Evolutionary conservation across 2,888 invertebrate genomes (phyloP).

Genomic region (Hyppa rectilinea): DNA sequence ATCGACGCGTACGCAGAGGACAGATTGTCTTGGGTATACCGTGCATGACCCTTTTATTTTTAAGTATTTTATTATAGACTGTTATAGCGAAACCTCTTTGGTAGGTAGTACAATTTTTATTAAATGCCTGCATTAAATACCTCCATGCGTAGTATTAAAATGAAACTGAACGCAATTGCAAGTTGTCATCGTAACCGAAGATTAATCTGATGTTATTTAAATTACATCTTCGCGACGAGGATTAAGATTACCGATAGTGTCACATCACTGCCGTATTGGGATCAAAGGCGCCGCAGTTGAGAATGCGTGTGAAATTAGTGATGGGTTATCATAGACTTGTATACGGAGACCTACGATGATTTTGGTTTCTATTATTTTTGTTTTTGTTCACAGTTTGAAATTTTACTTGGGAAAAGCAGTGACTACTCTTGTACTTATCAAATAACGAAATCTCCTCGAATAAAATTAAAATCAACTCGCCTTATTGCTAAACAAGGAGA

Average conservation of each 20-base stretch:
- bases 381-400: background rate
- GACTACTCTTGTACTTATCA: background rate
- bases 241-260: slow-evolving; percentile 67
- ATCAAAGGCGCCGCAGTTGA: slow-evolving; percentile 60
- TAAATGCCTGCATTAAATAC: background rate
- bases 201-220: slow-evolving; percentile 63
- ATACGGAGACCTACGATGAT: background rate
- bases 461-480: no score
- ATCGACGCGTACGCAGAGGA: no score
- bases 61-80: background rate
- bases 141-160: slow-evolving; percentile 10
- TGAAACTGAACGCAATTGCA: slow-evolving; percentile 18
- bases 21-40: background rate
- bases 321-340: background rate
- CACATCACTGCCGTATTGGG: slow-evolving; percentile 64
- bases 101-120: background rate
- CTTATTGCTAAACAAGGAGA: background rate
- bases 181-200: slow-evolving; percentile 53
- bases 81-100: background rate
- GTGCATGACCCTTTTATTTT: background rate
- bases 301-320: slow-evolving; percentile 51
- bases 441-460: background rate
- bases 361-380: background rate
- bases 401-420: background rate
- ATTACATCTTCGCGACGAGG: slow-evolving; percentile 54